Conservation (phyloP, 2,888 invertebrate species). For the Trissoscelio sp. region DNA sequence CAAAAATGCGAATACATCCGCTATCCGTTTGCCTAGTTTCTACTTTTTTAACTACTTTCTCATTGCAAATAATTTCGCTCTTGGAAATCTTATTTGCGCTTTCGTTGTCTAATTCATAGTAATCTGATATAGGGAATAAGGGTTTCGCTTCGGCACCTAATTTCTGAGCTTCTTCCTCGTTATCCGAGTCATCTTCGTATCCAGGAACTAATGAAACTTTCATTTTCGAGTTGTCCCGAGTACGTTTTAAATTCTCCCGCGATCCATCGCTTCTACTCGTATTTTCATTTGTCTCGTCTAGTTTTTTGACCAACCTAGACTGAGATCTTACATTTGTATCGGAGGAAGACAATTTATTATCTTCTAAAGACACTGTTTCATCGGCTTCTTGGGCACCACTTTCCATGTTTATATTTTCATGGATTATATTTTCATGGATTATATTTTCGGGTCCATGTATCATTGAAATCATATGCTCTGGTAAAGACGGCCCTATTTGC, state of each 20-base stretch:
- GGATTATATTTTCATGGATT: not conserved
- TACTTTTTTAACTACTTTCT: conserved; percentile 67
- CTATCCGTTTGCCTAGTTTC: conserved; percentile 71
- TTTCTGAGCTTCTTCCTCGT: conserved; percentile 81
- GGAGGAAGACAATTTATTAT: conserved; percentile 19
- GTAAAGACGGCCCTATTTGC: conserved; percentile 72
- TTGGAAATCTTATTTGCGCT: conserved; percentile 25
- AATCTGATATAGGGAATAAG: conserved; percentile 84
- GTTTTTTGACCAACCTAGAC: not conserved
- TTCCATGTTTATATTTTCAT: too few species aligned
- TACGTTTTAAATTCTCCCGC: conserved; percentile 2
- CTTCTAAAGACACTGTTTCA: conserved; percentile 50
- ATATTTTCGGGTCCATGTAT: conserved; percentile 73
- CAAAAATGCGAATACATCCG: conserved; percentile 73
- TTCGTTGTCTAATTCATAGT: conserved; percentile 73
- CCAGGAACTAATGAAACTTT: conserved; percentile 84
- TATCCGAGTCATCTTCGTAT: conserved; percentile 85
- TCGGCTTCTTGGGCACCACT: too few species aligned
- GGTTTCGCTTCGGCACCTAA: conserved; percentile 78
- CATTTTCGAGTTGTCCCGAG: conserved; percentile 20
- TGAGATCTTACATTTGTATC: not conserved
- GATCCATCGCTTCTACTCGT: conserved; percentile 22
- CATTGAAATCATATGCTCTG: conserved; percentile 66
- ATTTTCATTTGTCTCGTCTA: too few species aligned
- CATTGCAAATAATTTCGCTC: conserved; percentile 36